phyloP scores from a whole-genome alignment of 1,140 invertebrate species.

The Hyphantria cunea region DNA sequence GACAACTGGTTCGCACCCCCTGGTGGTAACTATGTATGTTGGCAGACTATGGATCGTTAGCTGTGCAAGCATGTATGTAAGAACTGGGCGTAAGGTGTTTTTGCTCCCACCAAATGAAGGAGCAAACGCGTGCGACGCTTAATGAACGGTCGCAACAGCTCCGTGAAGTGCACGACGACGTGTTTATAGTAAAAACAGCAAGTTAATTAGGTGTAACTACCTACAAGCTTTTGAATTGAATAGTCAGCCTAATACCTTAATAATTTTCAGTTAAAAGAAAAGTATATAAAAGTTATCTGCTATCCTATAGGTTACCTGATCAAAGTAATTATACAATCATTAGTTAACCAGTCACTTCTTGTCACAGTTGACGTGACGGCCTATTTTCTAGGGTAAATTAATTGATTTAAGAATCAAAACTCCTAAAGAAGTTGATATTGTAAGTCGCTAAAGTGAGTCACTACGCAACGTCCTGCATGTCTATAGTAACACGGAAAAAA shows the following conservation, averaged over 20 bases:
- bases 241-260: neutral
- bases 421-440: too few relatives aligned
- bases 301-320: too few relatives aligned
- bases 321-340: too few relatives aligned
- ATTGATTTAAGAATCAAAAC: too few relatives aligned
- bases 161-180: neutral
- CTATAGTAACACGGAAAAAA: too few relatives aligned
- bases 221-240: neutral
- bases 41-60: slow-evolving; percentile 22
- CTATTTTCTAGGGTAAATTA: too few relatives aligned
- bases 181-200: neutral
- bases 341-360: too few relatives aligned
- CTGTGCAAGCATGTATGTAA: slow-evolving; percentile 6
- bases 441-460: too few relatives aligned
- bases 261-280: neutral
- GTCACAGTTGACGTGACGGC: too few relatives aligned
- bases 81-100: slow-evolving; percentile 9
- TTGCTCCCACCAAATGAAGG: slow-evolving; percentile 18
- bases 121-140: neutral
- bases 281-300: too few relatives aligned
- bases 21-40: too few relatives aligned
- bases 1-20: neutral
- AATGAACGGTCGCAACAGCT: neutral
- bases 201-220: neutral
- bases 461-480: too few relatives aligned